Conservation (phyloP, 2,113 vertebrate species). For the Telmatochromis sp. region DNA sequence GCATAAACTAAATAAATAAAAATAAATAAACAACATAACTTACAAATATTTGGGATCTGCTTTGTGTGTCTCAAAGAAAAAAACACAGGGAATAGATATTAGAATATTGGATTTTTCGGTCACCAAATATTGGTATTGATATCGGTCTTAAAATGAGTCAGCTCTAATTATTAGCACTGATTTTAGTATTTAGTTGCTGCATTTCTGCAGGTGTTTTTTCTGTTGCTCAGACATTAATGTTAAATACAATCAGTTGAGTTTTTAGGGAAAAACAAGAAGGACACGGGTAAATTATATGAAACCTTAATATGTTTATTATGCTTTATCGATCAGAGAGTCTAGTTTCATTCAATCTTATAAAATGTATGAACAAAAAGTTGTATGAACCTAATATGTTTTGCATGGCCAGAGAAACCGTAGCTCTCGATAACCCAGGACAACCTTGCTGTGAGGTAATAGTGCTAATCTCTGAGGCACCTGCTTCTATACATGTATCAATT, state of each 20-base stretch:
- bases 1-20: background rate
- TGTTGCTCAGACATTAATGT: background rate
- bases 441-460: background rate
- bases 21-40: background rate
- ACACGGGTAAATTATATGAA: background rate
- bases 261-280: background rate
- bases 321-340: background rate
- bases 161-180: background rate
- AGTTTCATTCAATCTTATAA: background rate
- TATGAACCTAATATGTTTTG: background rate
- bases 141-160: background rate
- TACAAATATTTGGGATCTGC: background rate
- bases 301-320: background rate
- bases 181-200: background rate
- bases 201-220: background rate
- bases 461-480: background rate
- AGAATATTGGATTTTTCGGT: background rate
- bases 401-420: background rate
- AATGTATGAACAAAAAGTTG: background rate
- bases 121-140: background rate
- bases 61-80: background rate
- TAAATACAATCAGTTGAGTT: background rate
- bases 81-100: background rate
- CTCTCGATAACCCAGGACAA: background rate
- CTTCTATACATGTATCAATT: background rate